A percentile compares a stretch with the other conserved stretches of the same genome.
phyloP scores from a whole-genome alignment of 2,888 invertebrate genomes.

The Platynereis dumerilii region DNA sequence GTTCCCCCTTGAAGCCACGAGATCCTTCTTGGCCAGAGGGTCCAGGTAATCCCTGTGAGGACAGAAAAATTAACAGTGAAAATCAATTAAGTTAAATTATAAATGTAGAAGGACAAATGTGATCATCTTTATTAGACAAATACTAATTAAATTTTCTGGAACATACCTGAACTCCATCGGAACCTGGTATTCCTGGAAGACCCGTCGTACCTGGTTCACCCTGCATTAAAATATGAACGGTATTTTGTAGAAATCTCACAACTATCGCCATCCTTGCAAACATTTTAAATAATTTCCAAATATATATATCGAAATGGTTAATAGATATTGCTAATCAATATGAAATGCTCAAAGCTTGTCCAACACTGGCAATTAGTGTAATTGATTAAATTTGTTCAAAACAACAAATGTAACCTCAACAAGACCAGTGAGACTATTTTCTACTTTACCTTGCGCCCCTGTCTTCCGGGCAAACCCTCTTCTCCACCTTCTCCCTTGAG shows the following conservation, averaged over 20 bases:
- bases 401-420: no score
- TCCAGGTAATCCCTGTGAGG: constrained; percentile 55
- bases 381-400: no score
- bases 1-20: constrained; percentile 8
- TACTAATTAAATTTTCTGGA: neutral
- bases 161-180: constrained; percentile 38
- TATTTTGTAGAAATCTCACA: neutral
- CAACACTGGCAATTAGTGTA: no score
- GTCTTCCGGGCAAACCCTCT: constrained; percentile 69
- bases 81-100: no score
- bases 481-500: constrained; percentile 71
- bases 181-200: constrained; percentile 68
- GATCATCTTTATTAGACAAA: constrained; percentile 1
- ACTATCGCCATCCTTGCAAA: no score
- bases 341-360: no score
- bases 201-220: constrained; percentile 72
- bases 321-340: no score
- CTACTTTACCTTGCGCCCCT: constrained; percentile 69
- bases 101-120: no score
- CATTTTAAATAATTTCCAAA: no score
- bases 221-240: constrained; percentile 39
- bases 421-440: no score
- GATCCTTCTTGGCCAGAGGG: constrained; percentile 67
- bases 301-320: no score
- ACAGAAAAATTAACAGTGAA: neutral